Base-by-base conservation (phyloP, 2,113 vertebrate species). In the Prinia subflava region DNA sequence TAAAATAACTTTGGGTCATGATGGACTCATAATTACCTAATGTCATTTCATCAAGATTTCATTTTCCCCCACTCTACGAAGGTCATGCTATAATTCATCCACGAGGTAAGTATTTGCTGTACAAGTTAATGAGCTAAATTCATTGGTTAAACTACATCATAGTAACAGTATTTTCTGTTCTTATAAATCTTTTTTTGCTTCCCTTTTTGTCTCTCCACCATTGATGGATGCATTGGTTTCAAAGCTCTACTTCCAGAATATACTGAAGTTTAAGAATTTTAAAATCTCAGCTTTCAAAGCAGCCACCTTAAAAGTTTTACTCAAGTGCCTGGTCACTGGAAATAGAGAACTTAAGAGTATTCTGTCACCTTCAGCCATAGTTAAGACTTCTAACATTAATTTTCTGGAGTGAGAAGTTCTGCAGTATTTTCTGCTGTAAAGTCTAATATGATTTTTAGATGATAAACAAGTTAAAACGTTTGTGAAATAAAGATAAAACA, bases 321-420 rank as follows among this genome's bases (percentile, higher is more conserved):
- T 21, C 0, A 0, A 7, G 4, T 75, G 5, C 23, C 11, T 64
- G 13, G 23, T 10, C 13, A 83, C 11, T 19, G 0, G 22, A 23
- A 31, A 10, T 5, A 69, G 39, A 73, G 17, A 87, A 52, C 3
- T 20, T 7, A 4, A 17, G 9, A 79, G 9, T 24, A 3, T 68
- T 79, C 21, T 85, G 27, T 35, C 31, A 60, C 13, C 21, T 59
- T 6, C n/a, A 60, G 10, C 2, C 19, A 13, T 7, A 47, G 23
- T 25, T 76, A 68, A 79, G 33, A 17, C 19, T 71, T 16, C 9
- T 46, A 74, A 49, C 2, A 46, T 4, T 20, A 41, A 64, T 82
- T 81, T 82, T 55, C 39, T 82, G 27, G 60, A 80, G 52, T 28
- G 28, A 83, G 4, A 69, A 62, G 3, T 74, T 90, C 53, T 80